Conservation (phyloP, 2,113 vertebrate species). For the Gallinago jamesoni region DNA sequence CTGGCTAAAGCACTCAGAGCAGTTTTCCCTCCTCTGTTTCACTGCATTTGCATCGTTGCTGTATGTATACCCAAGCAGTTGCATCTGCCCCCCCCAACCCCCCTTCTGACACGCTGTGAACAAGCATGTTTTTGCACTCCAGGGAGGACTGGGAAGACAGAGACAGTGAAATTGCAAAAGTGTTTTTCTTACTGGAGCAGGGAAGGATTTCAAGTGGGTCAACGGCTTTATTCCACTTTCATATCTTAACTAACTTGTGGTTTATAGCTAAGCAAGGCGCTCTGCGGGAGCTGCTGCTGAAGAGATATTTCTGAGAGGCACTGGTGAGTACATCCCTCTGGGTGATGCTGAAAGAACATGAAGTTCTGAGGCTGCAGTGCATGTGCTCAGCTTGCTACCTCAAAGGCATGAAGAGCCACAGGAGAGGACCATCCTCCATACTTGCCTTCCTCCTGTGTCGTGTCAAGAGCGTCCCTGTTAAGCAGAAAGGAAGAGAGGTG, state of each 20-base stretch:
- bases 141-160: background rate
- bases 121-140: rapidly evolving
- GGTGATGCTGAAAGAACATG: rapidly evolving
- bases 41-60: background rate
- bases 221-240: background rate
- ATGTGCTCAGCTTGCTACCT: background rate
- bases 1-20: background rate
- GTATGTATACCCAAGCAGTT: background rate
- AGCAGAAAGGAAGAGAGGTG: background rate
- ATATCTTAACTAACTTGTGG: background rate
- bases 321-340: background rate
- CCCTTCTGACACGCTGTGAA: background rate
- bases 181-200: background rate
- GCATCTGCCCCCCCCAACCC: background rate
- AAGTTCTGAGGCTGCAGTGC: background rate
- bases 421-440: background rate
- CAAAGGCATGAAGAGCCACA: background rate
- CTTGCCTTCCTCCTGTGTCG: background rate
- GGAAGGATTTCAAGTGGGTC: background rate
- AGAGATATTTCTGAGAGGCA: background rate
- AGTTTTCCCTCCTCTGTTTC: background rate
- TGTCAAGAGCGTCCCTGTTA: background rate
- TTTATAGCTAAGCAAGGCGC: background rate
- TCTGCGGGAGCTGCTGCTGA: background rate
- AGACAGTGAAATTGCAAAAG: background rate